Conservation (phyloP, 2,113 vertebrate species). For the Laticauda colubrina region DNA sequence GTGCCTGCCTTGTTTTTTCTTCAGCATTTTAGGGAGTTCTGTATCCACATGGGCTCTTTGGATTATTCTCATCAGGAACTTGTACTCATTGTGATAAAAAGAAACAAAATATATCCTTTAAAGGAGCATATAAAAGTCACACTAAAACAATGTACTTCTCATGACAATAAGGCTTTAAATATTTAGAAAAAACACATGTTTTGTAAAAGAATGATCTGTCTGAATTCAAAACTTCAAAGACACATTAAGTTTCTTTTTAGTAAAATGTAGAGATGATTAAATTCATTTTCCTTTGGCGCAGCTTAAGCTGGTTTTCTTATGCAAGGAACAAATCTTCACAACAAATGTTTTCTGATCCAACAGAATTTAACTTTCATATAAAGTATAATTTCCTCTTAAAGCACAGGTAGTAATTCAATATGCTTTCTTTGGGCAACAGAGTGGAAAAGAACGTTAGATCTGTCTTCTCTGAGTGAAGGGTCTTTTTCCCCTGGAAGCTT, state of each 20-base stretch:
- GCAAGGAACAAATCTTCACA: conserved; percentile 28
- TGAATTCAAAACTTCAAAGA: not conserved
- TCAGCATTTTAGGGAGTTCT: not conserved
- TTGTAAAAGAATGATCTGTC: not conserved
- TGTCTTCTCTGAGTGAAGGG: conserved; percentile 4
- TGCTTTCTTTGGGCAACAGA: conserved; percentile 50
- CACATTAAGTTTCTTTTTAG: not conserved
- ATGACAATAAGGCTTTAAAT: conserved; percentile 1
- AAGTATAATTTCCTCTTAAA: conserved; percentile 56
- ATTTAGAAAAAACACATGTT: not conserved
- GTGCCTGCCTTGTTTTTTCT: not conserved
- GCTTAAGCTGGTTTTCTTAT: not conserved
- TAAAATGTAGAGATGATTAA: not conserved
- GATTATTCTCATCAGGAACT: not conserved
- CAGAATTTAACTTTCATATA: conserved; percentile 57
- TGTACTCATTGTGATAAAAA: not conserved
- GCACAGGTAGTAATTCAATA: conserved; percentile 55
- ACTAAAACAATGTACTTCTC: not conserved
- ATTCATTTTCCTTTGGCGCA: conserved; percentile 22
- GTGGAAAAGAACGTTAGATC: conserved; percentile 58
- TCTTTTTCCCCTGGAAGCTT: conserved; percentile 45
- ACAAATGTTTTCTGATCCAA: conserved; percentile 28
- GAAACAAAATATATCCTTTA: not conserved
- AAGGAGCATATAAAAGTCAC: not conserved
- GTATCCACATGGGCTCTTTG: not conserved